Base-by-base conservation (phyloP, 2,113 vertebrate species). In the Oryzias celebensis region DNA sequence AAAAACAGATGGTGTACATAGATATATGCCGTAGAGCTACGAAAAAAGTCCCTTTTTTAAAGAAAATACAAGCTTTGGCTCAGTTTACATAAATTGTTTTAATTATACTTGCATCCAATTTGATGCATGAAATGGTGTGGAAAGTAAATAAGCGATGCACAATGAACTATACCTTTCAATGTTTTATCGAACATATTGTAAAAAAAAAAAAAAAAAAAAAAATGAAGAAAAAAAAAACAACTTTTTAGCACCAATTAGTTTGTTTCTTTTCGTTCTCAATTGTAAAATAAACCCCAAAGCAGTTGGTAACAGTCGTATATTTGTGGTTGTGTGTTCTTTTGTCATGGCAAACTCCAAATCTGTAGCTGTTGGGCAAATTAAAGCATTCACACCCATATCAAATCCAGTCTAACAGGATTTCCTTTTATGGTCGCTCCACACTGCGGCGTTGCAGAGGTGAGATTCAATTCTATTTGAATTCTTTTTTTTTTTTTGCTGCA, bases 21-120 rank as follows among this genome's bases (percentile, higher is more conserved):
- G 94, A 96, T 98, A 97, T 96, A 98, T 96, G 96, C 94, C 97
- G 94, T 96, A 98, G 95, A 97, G 93, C 92, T 95, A 95, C 93
- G 36, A 90, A 89, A 94, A 48, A 96, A 91, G 85, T 89, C 83
- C 65, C 86, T 77, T 93, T 93, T 87, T 81, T 28, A 28, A 28
- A 91, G 91, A 85, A 91, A 65, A 94, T 95, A 94, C 94, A 94
- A 96, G 94, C 93, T 95, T 93, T 95, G 93, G 94, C 94, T 95
- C 94, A 94, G 95, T 96, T 96, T 95, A 95, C 95, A 94, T 93
- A 96, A 94, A 96, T 90, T 79, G 88, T 88, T 89, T 95, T 94
- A 95, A 94, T 92, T 91, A 94, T 93, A 93, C 93, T 93, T 94
- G 95, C 95, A 92, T 97, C 95, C 94, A 88, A 92, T 93, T 92